A percentile compares a stretch with the other conserved stretches of the same genome.
Conservation (phyloP, 2,113 vertebrate species). For the Rhinopomastus cyanomelas region DNA sequence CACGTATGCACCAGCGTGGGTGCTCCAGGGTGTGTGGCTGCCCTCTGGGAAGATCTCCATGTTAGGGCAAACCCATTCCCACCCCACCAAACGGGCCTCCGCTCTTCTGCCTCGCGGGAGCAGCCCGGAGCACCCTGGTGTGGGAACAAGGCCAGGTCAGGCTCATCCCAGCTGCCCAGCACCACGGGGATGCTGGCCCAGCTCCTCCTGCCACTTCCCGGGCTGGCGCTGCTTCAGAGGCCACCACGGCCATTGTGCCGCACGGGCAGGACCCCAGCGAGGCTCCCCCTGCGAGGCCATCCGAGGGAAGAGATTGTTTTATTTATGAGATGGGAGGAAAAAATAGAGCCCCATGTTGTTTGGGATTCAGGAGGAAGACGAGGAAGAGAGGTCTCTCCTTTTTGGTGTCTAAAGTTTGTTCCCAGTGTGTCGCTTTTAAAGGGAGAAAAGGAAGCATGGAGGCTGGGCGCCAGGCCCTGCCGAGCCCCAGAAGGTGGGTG, state of each 20-base stretch:
- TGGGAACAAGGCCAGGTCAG: fast-evolving
- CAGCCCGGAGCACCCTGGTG: fast-evolving
- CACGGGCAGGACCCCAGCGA: not conserved
- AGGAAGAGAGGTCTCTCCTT: not conserved
- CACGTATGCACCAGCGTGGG: not conserved
- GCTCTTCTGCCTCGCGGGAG: not conserved
- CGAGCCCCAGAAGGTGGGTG: not conserved
- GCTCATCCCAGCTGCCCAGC: not conserved
- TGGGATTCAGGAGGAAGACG: not conserved
- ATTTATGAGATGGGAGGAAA: constrained; percentile 31
- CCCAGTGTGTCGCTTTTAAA: not conserved
- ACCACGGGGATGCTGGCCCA: fast-evolving
- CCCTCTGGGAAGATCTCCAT: not conserved
- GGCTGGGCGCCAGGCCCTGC: fast-evolving
- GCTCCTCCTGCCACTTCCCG: not conserved
- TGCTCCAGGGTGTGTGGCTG: not conserved
- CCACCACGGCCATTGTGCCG: not conserved
- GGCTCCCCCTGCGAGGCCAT: not conserved
- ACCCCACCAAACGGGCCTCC: not conserved
- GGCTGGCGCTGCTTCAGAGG: constrained; percentile 48
- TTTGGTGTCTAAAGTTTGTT: not conserved
- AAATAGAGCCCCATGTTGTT: constrained; percentile 37
- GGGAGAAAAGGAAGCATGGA: not conserved
- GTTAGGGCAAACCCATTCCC: not conserved
- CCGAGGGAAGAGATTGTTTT: constrained; percentile 49